phyloP scores from a whole-genome alignment of 2,888 invertebrate genomes.

The Diploptera punctata region DNA sequence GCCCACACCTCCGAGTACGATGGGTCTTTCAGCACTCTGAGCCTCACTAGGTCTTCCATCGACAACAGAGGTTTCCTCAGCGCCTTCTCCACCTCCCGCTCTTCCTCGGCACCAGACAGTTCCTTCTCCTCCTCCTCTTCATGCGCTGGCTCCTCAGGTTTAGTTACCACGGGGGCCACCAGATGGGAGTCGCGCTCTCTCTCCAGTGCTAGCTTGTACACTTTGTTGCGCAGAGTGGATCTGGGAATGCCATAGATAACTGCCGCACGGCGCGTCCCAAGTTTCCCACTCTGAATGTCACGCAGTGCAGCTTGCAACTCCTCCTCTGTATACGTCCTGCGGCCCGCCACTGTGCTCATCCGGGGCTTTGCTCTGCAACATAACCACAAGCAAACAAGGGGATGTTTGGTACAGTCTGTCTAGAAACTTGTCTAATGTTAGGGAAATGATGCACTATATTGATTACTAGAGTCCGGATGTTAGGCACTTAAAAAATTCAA shows the following conservation, averaged over 20 bases:
- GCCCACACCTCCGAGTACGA: conserved; percentile 45
- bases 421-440: no score
- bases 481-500: no score
- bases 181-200: conserved; percentile 66
- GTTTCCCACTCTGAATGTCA: conserved; percentile 91
- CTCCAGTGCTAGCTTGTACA: conserved; percentile 81
- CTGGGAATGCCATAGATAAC: conserved; percentile 96
- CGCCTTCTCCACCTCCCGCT: conserved; percentile 65
- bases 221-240: conserved; percentile 94
- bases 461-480: no score
- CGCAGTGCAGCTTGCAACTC: conserved; percentile 93
- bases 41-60: conserved; percentile 65
- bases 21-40: conserved; percentile 53
- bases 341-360: conserved; percentile 59
- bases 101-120: conserved; percentile 64
- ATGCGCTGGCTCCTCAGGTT: conserved; percentile 41
- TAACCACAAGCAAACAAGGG: no score
- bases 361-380: conserved; percentile 73
- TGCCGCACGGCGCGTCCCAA: conserved; percentile 92
- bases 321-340: conserved; percentile 93
- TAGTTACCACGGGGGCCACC: not conserved
- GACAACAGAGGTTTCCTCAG: conserved; percentile 63
- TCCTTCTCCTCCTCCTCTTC: conserved; percentile 60
- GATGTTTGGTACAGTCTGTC: no score
- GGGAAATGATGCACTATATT: no score